Evolutionary conservation across 2,888 invertebrate genomes (phyloP), one percentile per base, ranked within the genome.

Genomic region (Leptinotarsa juncta): DNA sequence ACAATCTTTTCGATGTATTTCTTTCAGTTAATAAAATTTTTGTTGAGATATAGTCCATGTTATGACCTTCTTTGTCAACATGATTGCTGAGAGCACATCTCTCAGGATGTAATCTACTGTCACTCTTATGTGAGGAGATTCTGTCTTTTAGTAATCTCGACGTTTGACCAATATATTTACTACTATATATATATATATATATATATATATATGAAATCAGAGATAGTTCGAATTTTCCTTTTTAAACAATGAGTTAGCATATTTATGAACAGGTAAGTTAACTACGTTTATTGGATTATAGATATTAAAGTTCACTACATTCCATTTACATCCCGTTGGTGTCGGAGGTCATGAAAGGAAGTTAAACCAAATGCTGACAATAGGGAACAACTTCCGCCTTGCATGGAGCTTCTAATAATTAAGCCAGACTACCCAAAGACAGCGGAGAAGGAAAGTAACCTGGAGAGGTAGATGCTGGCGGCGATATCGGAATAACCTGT

Each of bases 401-500:
- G 53, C 18, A 23, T 23, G 57, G 23, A 57, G 16, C 57, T 57
- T 57, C 57, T 20, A 23, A 57, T 57, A 57, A 57, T 57, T 57
- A 23, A 57, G 57, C 23, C 23, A 57, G 57, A 26, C 23, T 20
- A 57, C 20, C 18, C 23, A 20, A 57, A 57, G 23, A 57, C 57
- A 15, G 15, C 57, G 23, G 0, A 57, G 10, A 57, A 18, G 57
- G 23, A 57, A 57, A 26, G 57, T 57, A 57, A 57, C 57, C 23
- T 57, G 57, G 57, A 23, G 12, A 57, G 23, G 57, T 57, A 57
- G 57, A 57, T 57, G 57, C 57, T 23, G 57, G n/a, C 10, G 57
- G 57, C 57, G 57, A 57, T 57, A 57, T 57, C 20, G 23, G 23
- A 20, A 57, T 57, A 57, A 57, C 57, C 57, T 57, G 57, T 57